These are phyloP conservation scores for Drosophila triauraria DNA, from an alignment of 1,140 invertebrate genomes.

Conservation along the genomic window DNA sequence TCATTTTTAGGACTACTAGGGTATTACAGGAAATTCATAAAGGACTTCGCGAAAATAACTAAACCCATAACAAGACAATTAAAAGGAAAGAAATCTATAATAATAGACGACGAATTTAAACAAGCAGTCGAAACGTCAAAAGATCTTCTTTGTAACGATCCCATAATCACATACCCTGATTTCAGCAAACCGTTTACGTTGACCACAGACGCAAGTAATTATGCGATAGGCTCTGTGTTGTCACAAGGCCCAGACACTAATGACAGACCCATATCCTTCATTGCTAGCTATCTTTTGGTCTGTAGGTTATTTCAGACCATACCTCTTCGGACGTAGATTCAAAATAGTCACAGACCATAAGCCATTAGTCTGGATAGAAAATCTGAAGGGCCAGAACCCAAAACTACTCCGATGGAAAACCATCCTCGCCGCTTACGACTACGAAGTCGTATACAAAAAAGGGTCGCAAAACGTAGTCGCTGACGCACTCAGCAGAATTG, in stretches of 20 bases:
- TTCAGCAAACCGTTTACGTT: constrained; percentile 12
- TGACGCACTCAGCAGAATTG: constrained; percentile 24
- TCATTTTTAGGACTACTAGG: constrained; percentile 16
- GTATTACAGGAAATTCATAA: constrained; percentile 18
- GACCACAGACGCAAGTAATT: constrained; percentile 20
- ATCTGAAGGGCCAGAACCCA: constrained; percentile 2
- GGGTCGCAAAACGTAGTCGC: constrained; percentile 7
- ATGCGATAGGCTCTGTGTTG: no score
- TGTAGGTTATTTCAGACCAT: constrained; percentile 3
- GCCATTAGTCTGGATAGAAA: constrained; percentile 11
- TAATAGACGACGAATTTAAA: no score
- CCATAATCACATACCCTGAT: background rate
- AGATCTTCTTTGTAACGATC: constrained; percentile 11
- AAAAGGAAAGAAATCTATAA: background rate
- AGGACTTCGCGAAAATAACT: constrained; percentile 22
- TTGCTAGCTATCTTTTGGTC: constrained; percentile 5
- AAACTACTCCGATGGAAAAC: constrained; percentile 18
- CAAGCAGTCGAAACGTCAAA: no score
- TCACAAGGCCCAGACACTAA: no score
- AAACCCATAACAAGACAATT: constrained; percentile 30
- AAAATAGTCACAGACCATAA: constrained; percentile 4
- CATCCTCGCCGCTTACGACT: constrained; percentile 7
- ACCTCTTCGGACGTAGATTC: constrained; percentile 11
- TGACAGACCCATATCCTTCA: no score
- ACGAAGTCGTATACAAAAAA: background rate